Evolutionary conservation across 2,888 invertebrate genomes (phyloP), one percentile per base, ranked within the genome.

Genomic region (Dysmachus trigonus): DNA sequence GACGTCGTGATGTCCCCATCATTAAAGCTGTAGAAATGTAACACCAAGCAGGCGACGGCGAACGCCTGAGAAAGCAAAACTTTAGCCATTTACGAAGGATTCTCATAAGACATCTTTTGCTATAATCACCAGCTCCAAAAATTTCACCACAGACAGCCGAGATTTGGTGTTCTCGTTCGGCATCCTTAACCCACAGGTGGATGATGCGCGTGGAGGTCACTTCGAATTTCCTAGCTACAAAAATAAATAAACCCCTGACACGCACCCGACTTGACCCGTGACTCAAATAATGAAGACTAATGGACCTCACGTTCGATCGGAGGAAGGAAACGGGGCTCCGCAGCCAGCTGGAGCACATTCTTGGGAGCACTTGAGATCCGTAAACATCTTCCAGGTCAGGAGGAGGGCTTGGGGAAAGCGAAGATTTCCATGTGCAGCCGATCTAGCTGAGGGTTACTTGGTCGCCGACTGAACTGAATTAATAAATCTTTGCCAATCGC

Each of bases 1-100:
- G 93, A 93, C 1, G 92, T 92, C 88, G 91, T 88, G 77, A 93
- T 93, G 87, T 94, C 93, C 7, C 93, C 91, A 27, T 89, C 91
- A 88, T 93, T 93, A 90, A 94, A 94, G 89, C 95, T 95, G 92
- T 96, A 93, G 92, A 94, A 95, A 91, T 96, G 96, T 74, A 96
- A 92, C 18, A 95, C 95, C 85, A 96, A 93, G 89, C 96, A 95
- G 15, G 94, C 93, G 88, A 95, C 94, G 7, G 95, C 94, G 89
- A 96, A 92, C 3, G 95, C 93, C 96, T 96, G 92, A 2, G 27
- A 27, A 62, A 62, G 7, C 22, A 62, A 62, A 62, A 62, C 27
- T 62, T 62, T 62, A 62, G 27, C 62, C 10, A 10, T 62, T 27
- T 62, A 0, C 62, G 13, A 85, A 0, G 22, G 30, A 13, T 15